Base-by-base conservation (phyloP, 1,140 invertebrate species). In the Leucophenga varia region DNA sequence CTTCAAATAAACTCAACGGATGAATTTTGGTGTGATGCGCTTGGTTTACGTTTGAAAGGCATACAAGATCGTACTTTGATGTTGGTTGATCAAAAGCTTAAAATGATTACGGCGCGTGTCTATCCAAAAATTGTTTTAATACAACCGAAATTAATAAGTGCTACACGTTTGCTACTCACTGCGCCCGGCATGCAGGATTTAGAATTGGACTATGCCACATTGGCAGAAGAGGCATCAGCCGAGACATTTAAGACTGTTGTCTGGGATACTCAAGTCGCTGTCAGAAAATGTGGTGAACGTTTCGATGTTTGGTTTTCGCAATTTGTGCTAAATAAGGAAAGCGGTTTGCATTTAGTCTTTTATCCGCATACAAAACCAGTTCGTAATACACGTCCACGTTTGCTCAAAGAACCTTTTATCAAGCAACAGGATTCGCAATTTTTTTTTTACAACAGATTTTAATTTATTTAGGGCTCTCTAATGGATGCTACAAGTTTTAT, bases 271-370 rank as follows among this genome's bases (percentile, higher is more conserved):
- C 36, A 71, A 1, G 75, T 81, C 5, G 49, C 71, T 6, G 74
- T 76, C 0, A 72, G 80, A 16, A 81, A 82, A 49, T 83, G 81
- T 47, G 81, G 81, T 18, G 80, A 82, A 43, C 80, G 81, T 58
- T 71, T 74, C 12, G 80, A 81, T 1, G 61, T 68, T 13, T 84
- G 81, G 81, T 48, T 82, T 18, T 82, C 81, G 0, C 72, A 78
- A 19, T 81, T 78, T 52, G 61, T 84, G 40, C 59, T 78, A 12
- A 76, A 78, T 43, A 75, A 80, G 46, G 75, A 79, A 47, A 50
- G 48, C 3, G 81, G 80, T 17, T 61, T 82, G 7, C 61, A 80
- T 46, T 54, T 83, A 22, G 79, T 78, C 17, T 82, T 78, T 58
- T 81, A 81, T 56, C 76, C 77, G 17, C 47, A 76, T 47, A 63